Conservation (phyloP, 2,113 vertebrate genomes). For the Lanius collurio region DNA sequence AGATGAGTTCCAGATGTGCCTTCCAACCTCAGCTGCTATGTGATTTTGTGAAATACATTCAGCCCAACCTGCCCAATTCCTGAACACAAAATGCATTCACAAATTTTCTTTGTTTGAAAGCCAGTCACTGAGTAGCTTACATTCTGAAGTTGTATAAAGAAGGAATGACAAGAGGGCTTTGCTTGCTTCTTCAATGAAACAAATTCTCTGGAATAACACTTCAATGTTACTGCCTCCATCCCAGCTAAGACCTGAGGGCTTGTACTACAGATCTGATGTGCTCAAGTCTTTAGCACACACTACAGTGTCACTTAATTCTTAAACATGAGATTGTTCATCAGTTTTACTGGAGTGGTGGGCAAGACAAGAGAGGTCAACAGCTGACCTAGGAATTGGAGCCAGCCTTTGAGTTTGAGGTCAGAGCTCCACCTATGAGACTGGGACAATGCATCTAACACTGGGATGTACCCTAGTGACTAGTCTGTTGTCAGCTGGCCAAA, state of each 20-base stretch:
- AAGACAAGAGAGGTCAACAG: background rate
- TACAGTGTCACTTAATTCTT: background rate
- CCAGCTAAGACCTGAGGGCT: background rate
- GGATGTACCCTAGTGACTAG: background rate
- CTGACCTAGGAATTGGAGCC: background rate
- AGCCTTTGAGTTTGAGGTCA: background rate
- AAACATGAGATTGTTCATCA: background rate
- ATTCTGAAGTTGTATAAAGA: background rate
- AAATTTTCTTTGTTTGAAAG: background rate
- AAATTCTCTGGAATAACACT: background rate
- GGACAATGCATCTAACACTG: background rate
- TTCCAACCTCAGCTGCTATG: background rate
- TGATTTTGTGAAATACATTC: background rate
- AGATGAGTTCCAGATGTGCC: background rate
- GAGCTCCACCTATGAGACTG: background rate
- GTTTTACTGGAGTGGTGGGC: background rate
- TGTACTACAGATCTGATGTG: background rate
- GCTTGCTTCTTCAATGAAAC: background rate
- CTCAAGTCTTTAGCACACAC: background rate
- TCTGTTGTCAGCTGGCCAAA: background rate
- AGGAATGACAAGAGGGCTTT: background rate
- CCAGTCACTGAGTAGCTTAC: background rate
- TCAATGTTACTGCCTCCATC: background rate
- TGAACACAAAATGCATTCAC: background rate
- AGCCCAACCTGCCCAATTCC: background rate